phyloP scores from a whole-genome alignment of 2,888 invertebrate species.

The Carpatolechia fugitivella region DNA sequence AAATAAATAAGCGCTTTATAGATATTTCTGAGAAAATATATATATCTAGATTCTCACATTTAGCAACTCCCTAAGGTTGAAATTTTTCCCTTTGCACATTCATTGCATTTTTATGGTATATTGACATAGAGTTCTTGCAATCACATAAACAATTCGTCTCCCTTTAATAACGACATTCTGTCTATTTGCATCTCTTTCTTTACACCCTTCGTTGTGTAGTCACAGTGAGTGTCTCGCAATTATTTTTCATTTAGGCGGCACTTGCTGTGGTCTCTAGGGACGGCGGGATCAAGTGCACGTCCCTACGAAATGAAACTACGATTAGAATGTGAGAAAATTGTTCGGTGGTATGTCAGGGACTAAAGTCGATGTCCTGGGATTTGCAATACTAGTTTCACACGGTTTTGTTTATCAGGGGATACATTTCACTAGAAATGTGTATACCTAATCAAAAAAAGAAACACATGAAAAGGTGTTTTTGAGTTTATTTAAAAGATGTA shows the following conservation, averaged over 20 bases:
- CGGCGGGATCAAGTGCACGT: conserved; percentile 58
- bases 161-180: conserved; percentile 26
- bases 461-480: too few species aligned
- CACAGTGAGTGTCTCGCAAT: conserved; percentile 44
- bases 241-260: conserved; percentile 74
- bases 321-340: conserved; percentile 68
- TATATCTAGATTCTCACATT: conserved; percentile 47
- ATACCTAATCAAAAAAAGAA: too few species aligned
- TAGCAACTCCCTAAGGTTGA: conserved; percentile 41
- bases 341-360: conserved; percentile 40
- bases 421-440: conserved; percentile 1
- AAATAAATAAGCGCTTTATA: too few species aligned
- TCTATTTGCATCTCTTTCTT: conserved; percentile 32
- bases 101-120: conserved; percentile 12
- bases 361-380: conserved; percentile 43
- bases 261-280: conserved; percentile 62
- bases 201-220: conserved; percentile 31
- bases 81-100: conserved; percentile 6
- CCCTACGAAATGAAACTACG: conserved; percentile 51
- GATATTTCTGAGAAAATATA: conserved; percentile 36
- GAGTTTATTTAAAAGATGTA: too few species aligned
- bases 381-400: conserved; percentile 55
- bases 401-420: conserved; percentile 22
- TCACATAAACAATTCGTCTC: conserved; percentile 18
- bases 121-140: conserved; percentile 3